phyloP scores from a whole-genome alignment of 2,113 vertebrate genomes.

The Nothoprocta pentlandii region DNA sequence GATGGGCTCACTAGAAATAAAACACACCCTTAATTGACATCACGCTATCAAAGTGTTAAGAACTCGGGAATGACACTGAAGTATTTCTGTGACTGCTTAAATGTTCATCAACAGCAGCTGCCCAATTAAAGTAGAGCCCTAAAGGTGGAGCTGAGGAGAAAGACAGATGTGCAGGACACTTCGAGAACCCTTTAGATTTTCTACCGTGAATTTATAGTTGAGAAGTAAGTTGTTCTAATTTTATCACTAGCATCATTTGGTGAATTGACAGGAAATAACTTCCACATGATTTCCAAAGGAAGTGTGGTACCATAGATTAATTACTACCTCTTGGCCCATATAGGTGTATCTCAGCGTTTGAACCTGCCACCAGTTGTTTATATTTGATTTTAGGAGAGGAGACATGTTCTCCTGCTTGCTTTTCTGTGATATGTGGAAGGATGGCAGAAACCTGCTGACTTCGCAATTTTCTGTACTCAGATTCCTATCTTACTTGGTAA shows the following conservation, averaged over 20 bases:
- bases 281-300: neutral
- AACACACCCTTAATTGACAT: neutral
- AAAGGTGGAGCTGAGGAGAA: neutral
- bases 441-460: neutral
- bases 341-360: neutral
- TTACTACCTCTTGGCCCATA: neutral
- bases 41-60: neutral
- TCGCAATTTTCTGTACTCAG: neutral
- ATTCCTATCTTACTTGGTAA: neutral
- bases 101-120: neutral
- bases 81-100: neutral
- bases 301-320: neutral
- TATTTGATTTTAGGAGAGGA: neutral
- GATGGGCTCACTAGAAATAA: neutral
- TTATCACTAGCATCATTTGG: neutral
- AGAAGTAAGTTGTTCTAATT: neutral
- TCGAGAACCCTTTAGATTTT: neutral
- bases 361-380: neutral
- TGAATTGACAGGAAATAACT: neutral
- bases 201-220: neutral
- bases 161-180: neutral
- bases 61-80: neutral
- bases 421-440: neutral
- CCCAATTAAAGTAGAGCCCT: neutral
- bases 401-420: neutral